phyloP scores from a whole-genome alignment of 2,888 invertebrate genomes.

The Pollenia angustigena region DNA sequence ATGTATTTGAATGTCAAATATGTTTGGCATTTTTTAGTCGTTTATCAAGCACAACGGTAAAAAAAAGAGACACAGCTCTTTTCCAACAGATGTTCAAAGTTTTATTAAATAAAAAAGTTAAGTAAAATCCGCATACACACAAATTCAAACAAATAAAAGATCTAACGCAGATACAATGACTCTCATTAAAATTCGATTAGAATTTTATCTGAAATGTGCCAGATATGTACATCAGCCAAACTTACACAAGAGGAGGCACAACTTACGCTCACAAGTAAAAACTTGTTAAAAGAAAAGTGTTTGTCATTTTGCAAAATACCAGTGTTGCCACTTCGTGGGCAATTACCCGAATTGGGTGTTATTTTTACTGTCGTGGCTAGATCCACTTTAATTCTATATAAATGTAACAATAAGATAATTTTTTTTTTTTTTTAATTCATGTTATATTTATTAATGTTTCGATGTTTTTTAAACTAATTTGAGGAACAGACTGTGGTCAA shows the following conservation, averaged over 20 bases:
- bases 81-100: constrained; percentile 33
- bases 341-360: no score
- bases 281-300: not conserved
- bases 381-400: no score
- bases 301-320: not conserved
- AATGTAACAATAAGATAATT: no score
- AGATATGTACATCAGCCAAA: not conserved
- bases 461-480: no score
- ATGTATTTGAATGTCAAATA: not conserved
- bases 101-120: constrained; percentile 1
- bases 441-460: no score
- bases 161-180: constrained; percentile 22
- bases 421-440: no score
- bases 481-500: no score
- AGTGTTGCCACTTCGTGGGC: no score
- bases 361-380: no score
- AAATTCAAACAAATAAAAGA: constrained; percentile 10
- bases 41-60: constrained; percentile 5
- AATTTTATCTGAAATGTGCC: not conserved
- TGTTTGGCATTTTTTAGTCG: not conserved
- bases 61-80: constrained; percentile 3
- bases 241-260: not conserved
- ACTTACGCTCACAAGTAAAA: not conserved
- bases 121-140: constrained; percentile 1
- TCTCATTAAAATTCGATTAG: constrained; percentile 45